Base-by-base conservation (phyloP, 2,113 vertebrate species). In the Aythya baeri region DNA sequence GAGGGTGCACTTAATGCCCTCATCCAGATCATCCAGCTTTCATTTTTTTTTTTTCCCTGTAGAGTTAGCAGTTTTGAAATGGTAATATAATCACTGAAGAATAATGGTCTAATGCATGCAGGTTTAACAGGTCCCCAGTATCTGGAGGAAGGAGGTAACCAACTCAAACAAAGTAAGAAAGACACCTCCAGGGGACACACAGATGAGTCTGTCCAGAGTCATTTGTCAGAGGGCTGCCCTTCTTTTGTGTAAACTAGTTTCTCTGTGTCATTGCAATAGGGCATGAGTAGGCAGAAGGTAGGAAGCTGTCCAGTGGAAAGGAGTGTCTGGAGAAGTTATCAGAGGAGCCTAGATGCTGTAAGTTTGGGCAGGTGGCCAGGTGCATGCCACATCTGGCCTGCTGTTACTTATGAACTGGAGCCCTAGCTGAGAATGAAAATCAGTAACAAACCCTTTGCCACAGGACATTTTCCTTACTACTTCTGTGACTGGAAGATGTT, bases 141-240 rank as follows among this genome's bases (percentile, higher is more conserved):
- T 21, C 25, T 70, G 38, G 57, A 54, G 20, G 13, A 80, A 57
- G 10, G 17, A 54, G 34, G 14, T 20, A 13, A 34, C 5, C 36
- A 52, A 15, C 43, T 70, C 36, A 49, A 36, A 17, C 10, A 59
- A 41, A 49, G 17, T 4, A 43, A 63, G 67, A 36, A 52, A 65
- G 25, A 25, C 13, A 7, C 59, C 13, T 46, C 13, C 12, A 4
- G 55, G 50, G 2, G 4, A 9, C 14, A 61, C 5, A 70, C 6
- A 49, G 38, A 25, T 27, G n/a, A 77, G 12, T 65, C 5, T 10
- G 71, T 8, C 8, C 32, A 74, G n/a, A 80, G 29, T 6, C 21
- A 49, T 46, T 15, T 12, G 43, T 3, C 5, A 21, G 6, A 0
- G 0, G 1, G 1, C 11, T 55, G 25, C 5, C 3, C 14, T 66